Percentiles rank a stretch among this genome's conserved stretches.
phyloP scores from a whole-genome alignment of 1,140 invertebrate genomes.

The Drosophila orena region DNA sequence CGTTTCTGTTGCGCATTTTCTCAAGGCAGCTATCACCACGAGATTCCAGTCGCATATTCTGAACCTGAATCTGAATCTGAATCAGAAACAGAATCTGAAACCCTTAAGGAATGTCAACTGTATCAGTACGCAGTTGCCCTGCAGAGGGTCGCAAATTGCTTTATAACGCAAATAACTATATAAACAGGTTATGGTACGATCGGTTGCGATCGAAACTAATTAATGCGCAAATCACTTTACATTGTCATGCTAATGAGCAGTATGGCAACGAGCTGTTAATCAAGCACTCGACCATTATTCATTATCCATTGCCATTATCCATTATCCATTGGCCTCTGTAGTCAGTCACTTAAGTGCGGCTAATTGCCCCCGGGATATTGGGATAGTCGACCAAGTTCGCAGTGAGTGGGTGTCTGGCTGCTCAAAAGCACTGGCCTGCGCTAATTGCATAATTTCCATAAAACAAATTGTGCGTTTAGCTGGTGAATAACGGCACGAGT shows the following conservation, averaged over 20 bases:
- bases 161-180: neutral
- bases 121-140: conserved; percentile 24
- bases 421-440: conserved; percentile 24
- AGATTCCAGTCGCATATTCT: conserved; percentile 12
- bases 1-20: conserved; percentile 34
- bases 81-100: neutral
- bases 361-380: conserved; percentile 39
- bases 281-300: conserved; percentile 43
- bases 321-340: conserved; percentile 7
- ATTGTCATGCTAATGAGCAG: conserved; percentile 78
- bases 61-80: neutral
- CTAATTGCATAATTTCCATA: conserved; percentile 52
- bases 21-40: neutral
- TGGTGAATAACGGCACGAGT: conserved; percentile 49
- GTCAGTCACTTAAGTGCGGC: conserved; percentile 34
- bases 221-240: conserved; percentile 63
- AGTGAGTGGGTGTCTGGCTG: neutral
- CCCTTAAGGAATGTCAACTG: conserved; percentile 4
- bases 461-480: conserved; percentile 58
- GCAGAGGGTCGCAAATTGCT: conserved; percentile 17
- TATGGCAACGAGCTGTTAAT: conserved; percentile 78
- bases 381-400: neutral
- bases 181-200: conserved; percentile 50
- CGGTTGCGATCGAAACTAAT: conserved; percentile 64
- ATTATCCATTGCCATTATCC: neutral